Conservation (phyloP, 2,797 vertebrate species). For the Sebastes hubbsi region DNA sequence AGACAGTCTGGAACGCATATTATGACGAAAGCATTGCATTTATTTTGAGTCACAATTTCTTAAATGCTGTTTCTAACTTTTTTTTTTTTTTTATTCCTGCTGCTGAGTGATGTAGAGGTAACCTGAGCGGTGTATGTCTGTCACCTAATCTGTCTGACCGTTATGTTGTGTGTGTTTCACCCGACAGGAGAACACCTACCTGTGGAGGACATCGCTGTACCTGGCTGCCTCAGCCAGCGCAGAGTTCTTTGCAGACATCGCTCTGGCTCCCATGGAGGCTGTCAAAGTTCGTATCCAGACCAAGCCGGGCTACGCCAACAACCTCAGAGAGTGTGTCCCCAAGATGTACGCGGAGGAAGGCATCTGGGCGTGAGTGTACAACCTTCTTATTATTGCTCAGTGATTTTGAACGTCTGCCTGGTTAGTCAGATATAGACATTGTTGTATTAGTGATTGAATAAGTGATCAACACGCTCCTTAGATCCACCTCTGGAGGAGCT, state of each 20-base stretch:
- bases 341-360: conserved; percentile 97
- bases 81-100: not conserved
- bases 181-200: conserved; percentile 91
- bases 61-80: not conserved
- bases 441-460: not conserved
- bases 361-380: conserved; percentile 90
- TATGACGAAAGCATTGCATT: no score
- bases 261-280: conserved; percentile 98
- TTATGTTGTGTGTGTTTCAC: not conserved
- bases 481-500: conserved; percentile 87
- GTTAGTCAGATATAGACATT: not conserved
- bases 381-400: not conserved
- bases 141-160: not conserved
- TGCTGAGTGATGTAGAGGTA: no score
- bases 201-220: conserved; percentile 97
- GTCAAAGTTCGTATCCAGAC: conserved; percentile 97
- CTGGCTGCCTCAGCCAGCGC: conserved; percentile 96
- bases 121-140: not conserved
- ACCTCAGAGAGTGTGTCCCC: conserved; percentile 88
- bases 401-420: not conserved
- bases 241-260: conserved; percentile 98
- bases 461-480: not conserved
- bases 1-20: no score
- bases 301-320: conserved; percentile 96
- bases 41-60: not conserved